Evolutionary conservation across 1,140 invertebrate genomes (phyloP), one percentile per base, ranked within the genome.

Genomic region (Drosophila punjabiensis): DNA sequence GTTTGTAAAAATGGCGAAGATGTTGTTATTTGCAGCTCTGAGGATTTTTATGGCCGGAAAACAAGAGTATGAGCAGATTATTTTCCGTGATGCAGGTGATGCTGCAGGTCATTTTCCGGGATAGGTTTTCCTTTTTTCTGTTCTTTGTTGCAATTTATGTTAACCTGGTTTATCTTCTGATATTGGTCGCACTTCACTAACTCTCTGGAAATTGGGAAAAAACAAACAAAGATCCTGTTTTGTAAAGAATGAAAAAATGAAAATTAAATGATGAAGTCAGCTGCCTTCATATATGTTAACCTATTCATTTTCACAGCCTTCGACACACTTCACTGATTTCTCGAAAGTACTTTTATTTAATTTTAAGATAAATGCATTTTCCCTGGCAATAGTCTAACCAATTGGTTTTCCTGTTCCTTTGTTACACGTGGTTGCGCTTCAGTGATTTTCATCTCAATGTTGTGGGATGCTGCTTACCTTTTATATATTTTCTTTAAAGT

Each of bases 361-460:
- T 8, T 33, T 35, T 9, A 10, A 30, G 16, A 24, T 30, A n/a
- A 2, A 52, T n/a, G 6, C 0, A 52, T 37, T 16, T 56, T 24
- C 5, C 13, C 14, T 8, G 9, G 33, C 33, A 16, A 35, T 53
- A 13, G 41, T 50, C 50, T 73, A 2, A 1, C n/a, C 2, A 1
- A n/a, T 7, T 43, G 62, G 67, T 13, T 32, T 20, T 28, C 67
- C 67, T 71, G 56, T 71, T 75, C 47, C 39, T 32, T 43, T 3
- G 47, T 3, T 50, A 58, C 37, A 71, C 53, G 28, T 39, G 41
- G 43, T 18, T 39, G 43, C 70, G n/a, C 52, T 43, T 43, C 9
- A 39, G 18, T 70, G 45, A 61, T 60, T 58, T 70, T 52, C 53
- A 37, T 43, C 47, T 18, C 37, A 35, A 7, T 18, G n/a, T 41